These are phyloP conservation scores for Telmatochromis sp. DNA, from an alignment of 2,113 vertebrate species.

Conservation along the genomic window DNA sequence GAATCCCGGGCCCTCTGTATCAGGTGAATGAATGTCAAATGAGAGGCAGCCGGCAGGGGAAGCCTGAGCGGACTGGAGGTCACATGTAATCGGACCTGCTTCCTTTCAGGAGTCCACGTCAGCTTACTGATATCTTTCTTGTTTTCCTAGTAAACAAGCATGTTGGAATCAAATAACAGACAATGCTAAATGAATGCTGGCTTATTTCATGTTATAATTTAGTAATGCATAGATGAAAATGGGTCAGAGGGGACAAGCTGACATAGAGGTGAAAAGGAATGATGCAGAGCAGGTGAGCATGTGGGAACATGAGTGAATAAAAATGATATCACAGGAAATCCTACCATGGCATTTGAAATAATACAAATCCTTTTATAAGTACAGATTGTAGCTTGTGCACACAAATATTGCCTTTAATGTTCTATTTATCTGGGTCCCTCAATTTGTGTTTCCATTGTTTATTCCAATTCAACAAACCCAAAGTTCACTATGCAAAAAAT, in stretches of 20 bases:
- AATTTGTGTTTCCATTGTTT: not conserved
- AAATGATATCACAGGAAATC: slow-evolving; percentile 22
- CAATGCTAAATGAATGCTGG: not conserved
- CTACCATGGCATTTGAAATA: not conserved
- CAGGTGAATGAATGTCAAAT: slow-evolving; percentile 22
- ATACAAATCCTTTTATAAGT: not conserved
- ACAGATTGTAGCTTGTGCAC: not conserved
- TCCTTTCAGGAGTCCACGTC: not conserved
- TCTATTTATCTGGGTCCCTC: not conserved
- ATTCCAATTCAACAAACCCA: not conserved
- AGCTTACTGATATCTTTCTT: not conserved
- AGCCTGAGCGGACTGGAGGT: not conserved
- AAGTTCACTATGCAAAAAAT: not conserved
- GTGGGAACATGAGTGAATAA: slow-evolving; percentile 19
- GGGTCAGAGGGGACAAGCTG: not conserved
- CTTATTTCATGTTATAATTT: not conserved
- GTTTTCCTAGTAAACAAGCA: not conserved
- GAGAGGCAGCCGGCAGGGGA: not conserved
- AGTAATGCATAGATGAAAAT: not conserved
- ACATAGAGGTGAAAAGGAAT: slow-evolving; percentile 26
- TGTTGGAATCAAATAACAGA: not conserved
- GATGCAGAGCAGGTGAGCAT: slow-evolving; percentile 22
- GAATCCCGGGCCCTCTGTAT: slow-evolving; percentile 16
- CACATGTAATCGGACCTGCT: not conserved
- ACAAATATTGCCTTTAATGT: not conserved